phyloP scores from a whole-genome alignment of 2,888 invertebrate genomes.

The Apocheima hispidaria region DNA sequence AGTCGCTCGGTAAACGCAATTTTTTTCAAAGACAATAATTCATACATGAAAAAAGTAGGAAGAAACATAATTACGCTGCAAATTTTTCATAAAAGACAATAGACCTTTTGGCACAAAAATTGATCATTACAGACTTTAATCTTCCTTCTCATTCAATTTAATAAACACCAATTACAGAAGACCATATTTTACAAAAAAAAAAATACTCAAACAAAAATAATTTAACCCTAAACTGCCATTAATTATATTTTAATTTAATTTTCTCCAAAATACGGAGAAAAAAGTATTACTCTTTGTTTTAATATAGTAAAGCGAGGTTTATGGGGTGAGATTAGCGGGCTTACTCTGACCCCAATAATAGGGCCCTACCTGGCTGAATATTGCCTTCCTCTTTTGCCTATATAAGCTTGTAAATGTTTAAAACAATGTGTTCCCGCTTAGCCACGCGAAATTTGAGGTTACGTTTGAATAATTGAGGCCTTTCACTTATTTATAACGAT shows the following conservation, averaged over 20 bases:
- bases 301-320: constrained; percentile 44
- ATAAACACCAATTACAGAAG: constrained; percentile 29
- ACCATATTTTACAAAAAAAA: constrained; percentile 25
- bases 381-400: constrained; percentile 30
- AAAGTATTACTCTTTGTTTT: constrained; percentile 33
- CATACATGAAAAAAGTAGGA: too few relatives aligned
- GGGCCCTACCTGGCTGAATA: constrained; percentile 26
- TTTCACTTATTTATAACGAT: constrained; percentile 26
- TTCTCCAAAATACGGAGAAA: constrained; percentile 30
- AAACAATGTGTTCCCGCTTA: constrained; percentile 33
- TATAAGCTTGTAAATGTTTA: constrained; percentile 33
- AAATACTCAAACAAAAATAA: constrained; percentile 24
- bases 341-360: constrained; percentile 39
- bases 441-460: constrained; percentile 30
- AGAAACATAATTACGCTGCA: neutral
- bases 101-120: too few relatives aligned
- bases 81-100: neutral
- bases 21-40: too few relatives aligned
- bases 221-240: constrained; percentile 39
- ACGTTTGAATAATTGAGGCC: constrained; percentile 31
- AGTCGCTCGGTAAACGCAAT: too few relatives aligned
- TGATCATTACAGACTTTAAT: neutral
- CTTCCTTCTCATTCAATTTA: constrained; percentile 10
- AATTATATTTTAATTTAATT: constrained; percentile 48
- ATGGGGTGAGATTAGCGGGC: constrained; percentile 40